A percentile compares a stretch with the other conserved stretches of the same genome.
These are phyloP conservation scores for Anagrus nilaparvatae DNA, from an alignment of 1,140 invertebrate species.

Conservation along the genomic window DNA sequence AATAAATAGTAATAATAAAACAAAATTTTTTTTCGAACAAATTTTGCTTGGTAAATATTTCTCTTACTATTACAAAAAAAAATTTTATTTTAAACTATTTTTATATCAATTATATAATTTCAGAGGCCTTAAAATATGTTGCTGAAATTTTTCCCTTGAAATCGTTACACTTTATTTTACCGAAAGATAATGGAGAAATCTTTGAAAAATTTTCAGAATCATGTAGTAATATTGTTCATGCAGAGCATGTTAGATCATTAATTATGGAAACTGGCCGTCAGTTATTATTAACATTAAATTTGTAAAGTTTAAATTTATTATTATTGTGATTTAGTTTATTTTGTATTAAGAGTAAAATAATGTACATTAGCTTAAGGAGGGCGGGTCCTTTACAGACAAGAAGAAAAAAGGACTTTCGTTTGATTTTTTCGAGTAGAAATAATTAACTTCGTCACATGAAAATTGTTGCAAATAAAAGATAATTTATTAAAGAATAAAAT, in stretches of 20 bases:
- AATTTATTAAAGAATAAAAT: too few species aligned
- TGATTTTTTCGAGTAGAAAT: too few species aligned
- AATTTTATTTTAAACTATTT: not conserved
- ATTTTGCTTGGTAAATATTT: constrained; percentile 40
- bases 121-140: constrained; percentile 42
- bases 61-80: too few species aligned
- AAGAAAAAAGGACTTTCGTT: too few species aligned
- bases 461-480: too few species aligned
- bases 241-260: constrained; percentile 50
- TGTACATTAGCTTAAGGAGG: too few species aligned
- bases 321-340: too few species aligned
- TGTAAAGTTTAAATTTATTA: too few species aligned
- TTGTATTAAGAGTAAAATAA: too few species aligned
- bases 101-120: constrained; percentile 16
- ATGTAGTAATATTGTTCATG: constrained; percentile 46
- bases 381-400: too few species aligned
- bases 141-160: constrained; percentile 41
- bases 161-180: constrained; percentile 40
- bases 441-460: too few species aligned
- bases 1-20: constrained; percentile 31
- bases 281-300: constrained; percentile 45
- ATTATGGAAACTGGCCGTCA: constrained; percentile 51
- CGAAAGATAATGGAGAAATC: constrained; percentile 33
- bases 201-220: constrained; percentile 43
- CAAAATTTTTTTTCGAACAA: constrained; percentile 40